Conservation (phyloP, 2,113 vertebrate species). For the Myrmophylax atrothorax region DNA sequence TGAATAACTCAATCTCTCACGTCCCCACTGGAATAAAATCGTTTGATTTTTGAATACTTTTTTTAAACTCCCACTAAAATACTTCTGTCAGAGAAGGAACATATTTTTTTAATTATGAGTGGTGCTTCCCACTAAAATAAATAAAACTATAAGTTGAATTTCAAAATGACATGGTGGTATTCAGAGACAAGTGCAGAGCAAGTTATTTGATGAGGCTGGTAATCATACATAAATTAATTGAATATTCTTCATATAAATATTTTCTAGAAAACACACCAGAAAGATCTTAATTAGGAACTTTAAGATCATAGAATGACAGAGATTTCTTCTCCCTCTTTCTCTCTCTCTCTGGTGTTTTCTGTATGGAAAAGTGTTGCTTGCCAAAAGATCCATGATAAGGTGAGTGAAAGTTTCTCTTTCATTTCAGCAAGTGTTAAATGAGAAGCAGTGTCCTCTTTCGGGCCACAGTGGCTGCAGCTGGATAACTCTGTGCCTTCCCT, state of each 20-base stretch:
- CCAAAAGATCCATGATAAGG: neutral
- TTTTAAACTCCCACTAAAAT: neutral
- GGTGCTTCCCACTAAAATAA: constrained; percentile 4
- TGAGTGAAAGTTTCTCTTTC: neutral
- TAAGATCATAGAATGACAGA: neutral
- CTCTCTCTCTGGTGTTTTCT: neutral
- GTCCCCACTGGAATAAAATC: constrained; percentile 14
- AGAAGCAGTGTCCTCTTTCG: neutral
- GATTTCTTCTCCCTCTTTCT: neutral
- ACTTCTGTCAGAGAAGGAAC: neutral
- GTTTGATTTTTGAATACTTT: neutral
- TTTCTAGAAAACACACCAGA: neutral
- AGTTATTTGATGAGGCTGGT: neutral
- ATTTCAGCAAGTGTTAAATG: neutral
- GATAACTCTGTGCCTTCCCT: neutral
- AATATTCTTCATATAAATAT: neutral
- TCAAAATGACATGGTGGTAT: neutral
- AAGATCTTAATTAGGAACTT: neutral
- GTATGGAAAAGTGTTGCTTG: neutral
- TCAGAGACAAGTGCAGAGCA: constrained; percentile 6
- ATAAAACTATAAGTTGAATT: constrained; percentile 3
- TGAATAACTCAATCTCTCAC: neutral
- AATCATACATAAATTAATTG: neutral
- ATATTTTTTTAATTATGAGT: neutral
- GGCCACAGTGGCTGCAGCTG: neutral